Base-by-base conservation (phyloP, 2,797 vertebrate species). In the Poecilia wingei region DNA sequence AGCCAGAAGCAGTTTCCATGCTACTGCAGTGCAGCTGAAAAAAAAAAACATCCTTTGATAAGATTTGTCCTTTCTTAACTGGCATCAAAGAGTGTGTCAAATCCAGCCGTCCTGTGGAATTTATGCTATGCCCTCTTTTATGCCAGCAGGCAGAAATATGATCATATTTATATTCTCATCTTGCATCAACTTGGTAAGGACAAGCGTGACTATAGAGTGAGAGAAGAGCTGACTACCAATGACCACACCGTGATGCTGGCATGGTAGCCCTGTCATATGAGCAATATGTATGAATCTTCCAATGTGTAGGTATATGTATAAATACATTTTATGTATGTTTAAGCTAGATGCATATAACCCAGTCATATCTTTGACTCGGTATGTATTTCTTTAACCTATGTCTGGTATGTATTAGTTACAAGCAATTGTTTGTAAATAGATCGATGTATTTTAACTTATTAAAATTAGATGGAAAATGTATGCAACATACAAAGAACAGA, bases 151-250 rank as follows among this genome's bases (percentile, higher is more conserved):
- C 9, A 39, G 92, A 99, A 99, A 95, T 99, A 98, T 25, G 98
- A 98, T 0, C 97, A 99, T 59, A 98, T 99, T 82, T 99, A 97
- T 94, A 99, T 99, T 95, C 99, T 98, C 82, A 99, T 99, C 88
- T 96, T 99, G 90, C 98, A 99, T 9, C 98, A 99, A 87, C 98
- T 98, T 55, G 98, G 98, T 4, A 98, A 99, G 94, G 98, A 99
- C 93, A 99, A 99, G 91, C 99, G 98, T 33, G 98, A 98, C 88
- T 99, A 99, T 78, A 97, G 36, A 98, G 91, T 97, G 98, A 12
- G 97, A 99, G 89, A 98, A 99, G 83, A 98, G 97, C 84, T 98
- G 98, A 98, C 96, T 99, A 72, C 98, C 97, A 10, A 98, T 99
- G 87, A 98, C 98, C 84, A 99, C 97, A 69, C 4, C 22, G n/a